Evolutionary conservation across 2,113 vertebrate species (phyloP).

Genomic region (Atrichornis clamosus): DNA sequence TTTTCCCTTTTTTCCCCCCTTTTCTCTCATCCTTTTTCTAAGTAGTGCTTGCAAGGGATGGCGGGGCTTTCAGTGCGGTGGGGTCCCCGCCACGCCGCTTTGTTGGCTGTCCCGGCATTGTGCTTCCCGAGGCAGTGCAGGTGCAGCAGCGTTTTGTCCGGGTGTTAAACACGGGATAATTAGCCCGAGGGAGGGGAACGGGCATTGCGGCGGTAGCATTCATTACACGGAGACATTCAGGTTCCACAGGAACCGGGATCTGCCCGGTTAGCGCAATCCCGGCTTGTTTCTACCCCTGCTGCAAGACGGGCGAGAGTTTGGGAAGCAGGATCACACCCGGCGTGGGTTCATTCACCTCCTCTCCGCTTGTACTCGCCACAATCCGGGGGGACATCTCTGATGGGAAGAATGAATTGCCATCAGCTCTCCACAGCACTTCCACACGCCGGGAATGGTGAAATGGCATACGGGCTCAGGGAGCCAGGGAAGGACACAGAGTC

Average conservation of each 20-base stretch:
- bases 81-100: slow-evolving; percentile 48
- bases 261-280: accelerated
- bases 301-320: neutral
- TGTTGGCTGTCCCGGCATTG: slow-evolving; percentile 42
- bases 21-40: slow-evolving; percentile 17
- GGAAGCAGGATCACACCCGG: neutral
- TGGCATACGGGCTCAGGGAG: neutral
- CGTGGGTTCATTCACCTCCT: neutral
- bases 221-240: neutral
- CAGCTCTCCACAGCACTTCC: neutral
- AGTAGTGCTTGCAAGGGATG: neutral
- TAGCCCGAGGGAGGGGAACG: neutral
- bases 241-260: neutral
- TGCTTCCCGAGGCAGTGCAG: slow-evolving; percentile 51
- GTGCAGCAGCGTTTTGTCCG: slow-evolving; percentile 57
- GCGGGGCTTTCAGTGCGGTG: neutral
- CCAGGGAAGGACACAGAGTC: neutral
- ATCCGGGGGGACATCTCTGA: neutral
- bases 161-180: slow-evolving; percentile 25
- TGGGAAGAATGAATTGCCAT: neutral
- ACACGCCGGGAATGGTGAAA: neutral
- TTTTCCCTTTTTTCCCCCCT: neutral
- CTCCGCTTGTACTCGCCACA: neutral
- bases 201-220: neutral
- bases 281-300: neutral